A percentile compares a stretch with the other conserved stretches of the same genome.
Conservation (phyloP, 2,888 invertebrate genomes). For the Idaea aversata region DNA sequence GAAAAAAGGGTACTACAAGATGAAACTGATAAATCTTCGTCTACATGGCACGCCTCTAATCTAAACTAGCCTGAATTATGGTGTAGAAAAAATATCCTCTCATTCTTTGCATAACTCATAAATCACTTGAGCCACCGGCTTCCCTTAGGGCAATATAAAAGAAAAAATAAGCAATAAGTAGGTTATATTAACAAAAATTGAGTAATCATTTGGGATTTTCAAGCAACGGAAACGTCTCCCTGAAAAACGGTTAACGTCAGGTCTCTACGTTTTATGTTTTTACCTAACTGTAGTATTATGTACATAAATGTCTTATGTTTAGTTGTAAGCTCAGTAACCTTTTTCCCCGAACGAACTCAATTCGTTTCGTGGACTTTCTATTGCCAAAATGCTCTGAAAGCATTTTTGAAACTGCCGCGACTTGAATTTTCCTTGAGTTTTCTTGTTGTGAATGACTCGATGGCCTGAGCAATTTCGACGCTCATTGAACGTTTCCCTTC, state of each 20-base stretch:
- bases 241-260: slow-evolving; percentile 16
- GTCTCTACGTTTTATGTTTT: slow-evolving; percentile 14
- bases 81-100: slow-evolving; percentile 74
- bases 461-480: slow-evolving; percentile 1
- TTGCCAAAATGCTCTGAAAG: background rate
- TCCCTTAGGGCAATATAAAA: slow-evolving; percentile 64
- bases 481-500: background rate
- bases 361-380: background rate
- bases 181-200: slow-evolving; percentile 60
- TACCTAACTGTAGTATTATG: background rate
- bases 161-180: slow-evolving; percentile 70
- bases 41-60: slow-evolving; percentile 60
- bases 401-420: slow-evolving; percentile 1
- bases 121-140: slow-evolving; percentile 68
- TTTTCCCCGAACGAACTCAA: background rate
- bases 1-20: slow-evolving; percentile 34
- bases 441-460: slow-evolving; percentile 1
- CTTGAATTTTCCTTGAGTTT: slow-evolving; percentile 1
- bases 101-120: slow-evolving; percentile 76
- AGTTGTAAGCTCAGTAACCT: background rate
- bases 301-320: background rate
- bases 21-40: slow-evolving; percentile 67
- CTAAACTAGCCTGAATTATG: slow-evolving; percentile 75
- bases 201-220: slow-evolving; percentile 38
- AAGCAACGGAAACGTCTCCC: slow-evolving; percentile 30